Evolutionary conservation across 2,797 vertebrate species (phyloP).

Genomic region (Martes flavigula): DNA sequence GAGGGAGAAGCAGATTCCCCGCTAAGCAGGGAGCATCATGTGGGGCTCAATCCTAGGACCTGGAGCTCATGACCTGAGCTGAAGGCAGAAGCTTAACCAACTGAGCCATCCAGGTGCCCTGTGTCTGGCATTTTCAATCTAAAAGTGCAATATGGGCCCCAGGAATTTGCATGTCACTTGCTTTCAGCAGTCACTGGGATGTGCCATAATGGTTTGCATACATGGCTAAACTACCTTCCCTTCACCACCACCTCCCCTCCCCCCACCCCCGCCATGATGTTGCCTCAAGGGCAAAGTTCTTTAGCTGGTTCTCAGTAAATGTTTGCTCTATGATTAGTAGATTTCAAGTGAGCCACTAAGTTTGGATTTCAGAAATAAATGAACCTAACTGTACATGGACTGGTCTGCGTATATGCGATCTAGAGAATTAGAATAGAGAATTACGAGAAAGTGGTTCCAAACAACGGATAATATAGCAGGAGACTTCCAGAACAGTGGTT

Average conservation of each 20-base stretch:
- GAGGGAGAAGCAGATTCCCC: no score
- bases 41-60: not conserved
- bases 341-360: not conserved
- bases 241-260: no score
- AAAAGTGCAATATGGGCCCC: not conserved
- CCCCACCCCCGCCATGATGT: rapidly evolving
- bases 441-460: not conserved
- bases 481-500: not conserved
- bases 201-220: not conserved
- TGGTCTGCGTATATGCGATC: not conserved
- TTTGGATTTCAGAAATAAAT: not conserved
- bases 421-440: not conserved
- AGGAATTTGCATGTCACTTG: not conserved
- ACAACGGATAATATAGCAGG: not conserved
- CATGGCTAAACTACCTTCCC: not conserved
- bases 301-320: not conserved
- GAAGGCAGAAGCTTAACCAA: not conserved
- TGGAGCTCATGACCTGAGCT: not conserved
- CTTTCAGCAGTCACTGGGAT: not conserved
- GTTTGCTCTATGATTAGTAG: not conserved
- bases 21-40: not conserved
- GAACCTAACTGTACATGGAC: not conserved
- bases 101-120: not conserved
- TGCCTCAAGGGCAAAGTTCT: not conserved
- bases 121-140: not conserved